Evolutionary conservation across 1,140 invertebrate genomes (phyloP), one percentile per base, ranked within the genome.

Genomic region (Formica selysi): DNA sequence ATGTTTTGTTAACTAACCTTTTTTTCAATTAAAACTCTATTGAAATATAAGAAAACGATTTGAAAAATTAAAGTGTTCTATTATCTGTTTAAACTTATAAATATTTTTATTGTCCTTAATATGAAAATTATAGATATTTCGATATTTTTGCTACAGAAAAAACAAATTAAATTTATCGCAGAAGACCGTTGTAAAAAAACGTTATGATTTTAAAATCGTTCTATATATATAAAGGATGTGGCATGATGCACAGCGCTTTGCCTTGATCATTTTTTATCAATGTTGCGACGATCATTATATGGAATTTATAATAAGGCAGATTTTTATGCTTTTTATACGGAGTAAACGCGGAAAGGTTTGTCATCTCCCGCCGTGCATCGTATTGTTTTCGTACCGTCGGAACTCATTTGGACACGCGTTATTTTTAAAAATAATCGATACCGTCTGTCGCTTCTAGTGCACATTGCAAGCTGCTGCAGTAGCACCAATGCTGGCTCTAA

Each of bases 351-450:
- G 26, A 26, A 68, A 13, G 8, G n/a, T 51, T 38, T 29, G 13
- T 62, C 5, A 64, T 8, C 38, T 51, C 36, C 6, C 11, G 6
- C n/a, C 16, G 16, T 54, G 29, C n/a, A 51, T 19, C 2, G 32
- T n/a, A 38, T 51, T 65, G n/a, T 79, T 79, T 26, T 79, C 19
- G 13, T 67, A 62, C 29, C 3, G 16, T 16, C 44, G 29, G 13
- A 68, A 68, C 13, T 79, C 10, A 68, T 79, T 79, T 79, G 32
- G 62, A 54, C 32, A 67, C 32, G 4, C n/a, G 41, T 78, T 79
- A 79, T 79, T 79, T 79, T 79, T n/a, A 41, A 79, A 79, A 68
- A 57, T 79, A 79, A 79, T 79, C 62, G 62, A 68, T 68, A 68
- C 32, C 26, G 76, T 79, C n/a, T 57, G 44, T 54, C 32, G 62